A percentile compares a stretch with the other conserved stretches of the same genome.
These are phyloP conservation scores for Chaetodon trifasciatus DNA, from an alignment of 2,797 vertebrate genomes.

Conservation along the genomic window DNA sequence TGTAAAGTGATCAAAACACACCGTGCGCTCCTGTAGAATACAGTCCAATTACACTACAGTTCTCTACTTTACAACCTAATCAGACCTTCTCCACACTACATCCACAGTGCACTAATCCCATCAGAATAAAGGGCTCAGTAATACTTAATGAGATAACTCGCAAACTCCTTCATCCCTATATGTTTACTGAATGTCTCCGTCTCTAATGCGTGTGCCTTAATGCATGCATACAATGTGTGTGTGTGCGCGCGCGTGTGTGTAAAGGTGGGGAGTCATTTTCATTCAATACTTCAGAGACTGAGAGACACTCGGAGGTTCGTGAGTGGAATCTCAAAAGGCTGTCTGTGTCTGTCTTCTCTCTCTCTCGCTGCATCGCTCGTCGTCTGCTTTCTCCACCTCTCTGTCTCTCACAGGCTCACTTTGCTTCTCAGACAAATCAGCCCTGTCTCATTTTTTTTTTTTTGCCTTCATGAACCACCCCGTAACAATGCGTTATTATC, in stretches of 20 bases:
- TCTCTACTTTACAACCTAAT: constrained; percentile 65
- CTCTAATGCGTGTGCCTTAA: constrained; percentile 44
- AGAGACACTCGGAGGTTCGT: constrained; percentile 76
- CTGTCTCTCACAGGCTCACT: constrained; percentile 27
- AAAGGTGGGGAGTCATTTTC: constrained; percentile 77
- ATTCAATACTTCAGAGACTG: constrained; percentile 79
- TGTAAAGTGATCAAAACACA: neutral
- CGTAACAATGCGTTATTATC: constrained; percentile 10
- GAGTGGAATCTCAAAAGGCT: constrained; percentile 81
- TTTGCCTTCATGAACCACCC: constrained; percentile 8
- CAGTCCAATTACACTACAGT: constrained; percentile 42
- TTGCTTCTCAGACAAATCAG: constrained; percentile 30
- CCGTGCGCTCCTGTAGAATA: constrained; percentile 7
- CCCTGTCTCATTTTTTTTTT: constrained; percentile 18
- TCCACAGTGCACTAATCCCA: constrained; percentile 73
- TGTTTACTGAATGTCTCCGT: constrained; percentile 66
- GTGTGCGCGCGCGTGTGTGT: constrained; percentile 22
- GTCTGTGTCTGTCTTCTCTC: constrained; percentile 67
- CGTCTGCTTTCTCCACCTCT: constrained; percentile 49
- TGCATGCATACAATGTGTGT: constrained; percentile 38
- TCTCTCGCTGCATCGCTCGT: constrained; percentile 27
- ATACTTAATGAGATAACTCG: constrained; percentile 75
- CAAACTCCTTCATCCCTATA: constrained; percentile 67
- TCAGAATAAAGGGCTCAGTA: constrained; percentile 68
- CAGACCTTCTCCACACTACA: constrained; percentile 57